Base-by-base conservation (phyloP, 2,113 vertebrate species). In the Muntiacus muntjak region DNA sequence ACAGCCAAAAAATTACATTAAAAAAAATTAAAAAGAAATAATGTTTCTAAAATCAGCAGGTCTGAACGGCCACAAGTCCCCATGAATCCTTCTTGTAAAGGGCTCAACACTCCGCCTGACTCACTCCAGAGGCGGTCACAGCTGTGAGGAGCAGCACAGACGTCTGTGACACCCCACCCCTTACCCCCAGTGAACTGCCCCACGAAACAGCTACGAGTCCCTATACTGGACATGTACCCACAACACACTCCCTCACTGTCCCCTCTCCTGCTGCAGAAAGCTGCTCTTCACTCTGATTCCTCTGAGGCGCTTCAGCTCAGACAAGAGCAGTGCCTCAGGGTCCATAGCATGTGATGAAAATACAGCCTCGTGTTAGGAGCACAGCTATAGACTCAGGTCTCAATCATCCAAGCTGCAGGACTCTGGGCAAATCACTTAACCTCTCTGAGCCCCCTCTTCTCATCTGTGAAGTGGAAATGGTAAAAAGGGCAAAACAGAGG, bases 401-500 rank as follows among this genome's bases (percentile, higher is more conserved):
- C 25, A 43, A 1, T 23, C 14, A 89, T 54, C 36, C 13, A 45
- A 85, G 36, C 43, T 83, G 50, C 10, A 33, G 60, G 55, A 30
- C 50, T 76, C 60, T 17, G 92, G 76, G 55, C 15, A 78, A 88
- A 55, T 60, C 57, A 33, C 43, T 67, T 40, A 36, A 30, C 55
- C 54, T 81, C 57, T 33, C 30, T 12, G 52, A 52, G 17, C 33
- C 58, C 25, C 64, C 26, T 64, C 47, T 85, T 93, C 82, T 83
- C 36, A 67, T 74, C 36, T 84, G 16, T 57, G 52, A 89, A 33
- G 60, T 40, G n/a, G 71, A 91, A 95, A 82, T 5, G 57, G 50
- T 71, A 67, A 74, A 96, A 97, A 64, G 28, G 9, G 71, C 30
- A n/a, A 91, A 87, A 76, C 25, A 81, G 81, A 62, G 4, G 50